These are phyloP conservation scores for Listrodromus nycthemerus DNA, from an alignment of 2,888 invertebrate genomes.

Conservation along the genomic window DNA sequence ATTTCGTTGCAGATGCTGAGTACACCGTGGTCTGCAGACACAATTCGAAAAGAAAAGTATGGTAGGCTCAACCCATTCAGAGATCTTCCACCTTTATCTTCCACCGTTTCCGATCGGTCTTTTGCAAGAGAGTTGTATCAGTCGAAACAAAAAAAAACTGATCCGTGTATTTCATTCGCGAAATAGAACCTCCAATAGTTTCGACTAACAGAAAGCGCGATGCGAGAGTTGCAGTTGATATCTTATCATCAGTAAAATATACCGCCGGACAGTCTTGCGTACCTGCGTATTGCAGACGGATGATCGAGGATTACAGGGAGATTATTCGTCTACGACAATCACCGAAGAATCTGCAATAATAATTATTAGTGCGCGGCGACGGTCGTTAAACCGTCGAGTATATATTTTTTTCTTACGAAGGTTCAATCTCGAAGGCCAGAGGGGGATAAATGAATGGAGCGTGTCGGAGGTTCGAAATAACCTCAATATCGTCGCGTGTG, in stretches of 20 bases:
- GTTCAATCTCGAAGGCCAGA: slow-evolving; percentile 2
- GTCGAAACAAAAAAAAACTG: neutral
- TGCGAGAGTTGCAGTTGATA: neutral
- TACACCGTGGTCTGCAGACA: neutral
- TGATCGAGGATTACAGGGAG: neutral
- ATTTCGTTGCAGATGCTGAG: neutral
- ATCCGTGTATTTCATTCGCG: neutral
- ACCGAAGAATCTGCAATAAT: neutral
- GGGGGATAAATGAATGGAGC: slow-evolving; percentile 21
- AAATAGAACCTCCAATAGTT: neutral
- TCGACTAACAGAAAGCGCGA: neutral
- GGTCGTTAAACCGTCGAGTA: slow-evolving; percentile 12
- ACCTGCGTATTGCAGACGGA: neutral
- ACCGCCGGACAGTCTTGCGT: neutral
- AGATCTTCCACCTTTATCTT: neutral
- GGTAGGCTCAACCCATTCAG: neutral
- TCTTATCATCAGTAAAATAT: neutral
- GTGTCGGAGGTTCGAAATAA: slow-evolving; percentile 25
- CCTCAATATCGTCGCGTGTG: slow-evolving; percentile 21
- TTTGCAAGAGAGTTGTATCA: neutral
- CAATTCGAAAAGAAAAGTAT: neutral
- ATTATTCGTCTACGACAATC: neutral
- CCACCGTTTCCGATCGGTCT: neutral
- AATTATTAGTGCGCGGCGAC: neutral
- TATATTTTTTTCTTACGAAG: neutral